A percentile compares a stretch with the other conserved stretches of the same genome.
These are phyloP conservation scores for Pterocles burchelli DNA, from an alignment of 2,113 vertebrate genomes.

Conservation along the genomic window DNA sequence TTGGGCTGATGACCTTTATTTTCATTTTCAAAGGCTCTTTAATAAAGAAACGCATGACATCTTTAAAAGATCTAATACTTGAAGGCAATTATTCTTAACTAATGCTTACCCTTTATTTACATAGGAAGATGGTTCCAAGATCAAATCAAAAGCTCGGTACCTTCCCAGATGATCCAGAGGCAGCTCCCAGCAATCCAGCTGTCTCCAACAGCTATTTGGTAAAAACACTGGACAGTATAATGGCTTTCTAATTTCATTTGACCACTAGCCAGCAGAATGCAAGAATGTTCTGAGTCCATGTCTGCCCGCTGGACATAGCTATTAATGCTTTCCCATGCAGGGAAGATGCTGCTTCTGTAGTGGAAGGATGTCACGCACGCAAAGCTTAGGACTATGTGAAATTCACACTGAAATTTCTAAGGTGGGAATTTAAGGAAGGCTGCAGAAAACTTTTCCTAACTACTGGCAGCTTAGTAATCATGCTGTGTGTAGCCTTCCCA, in stretches of 20 bases:
- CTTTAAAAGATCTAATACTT: background rate
- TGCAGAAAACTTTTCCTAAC: background rate
- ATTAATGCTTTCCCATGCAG: background rate
- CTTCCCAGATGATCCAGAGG: background rate
- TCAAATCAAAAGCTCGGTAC: background rate
- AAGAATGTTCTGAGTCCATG: background rate
- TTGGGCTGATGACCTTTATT: background rate
- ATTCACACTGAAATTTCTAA: background rate
- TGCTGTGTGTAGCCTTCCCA: background rate
- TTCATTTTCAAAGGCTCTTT: background rate
- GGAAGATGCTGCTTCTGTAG: background rate
- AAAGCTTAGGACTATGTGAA: background rate
- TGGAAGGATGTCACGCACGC: background rate
- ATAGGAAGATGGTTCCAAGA: background rate
- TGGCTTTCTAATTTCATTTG: background rate
- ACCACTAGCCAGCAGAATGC: background rate
- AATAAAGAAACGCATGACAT: background rate
- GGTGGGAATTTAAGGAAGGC: background rate
- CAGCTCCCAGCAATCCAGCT: background rate
- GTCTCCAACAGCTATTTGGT: background rate
- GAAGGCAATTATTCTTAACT: background rate
- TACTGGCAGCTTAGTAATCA: background rate
- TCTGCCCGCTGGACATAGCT: background rate
- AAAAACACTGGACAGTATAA: background rate
- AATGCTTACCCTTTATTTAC: background rate